phyloP scores from a whole-genome alignment of 37 sponge, comb jelly and placozoan genomes.

The Hexactinellida sp. region DNA sequence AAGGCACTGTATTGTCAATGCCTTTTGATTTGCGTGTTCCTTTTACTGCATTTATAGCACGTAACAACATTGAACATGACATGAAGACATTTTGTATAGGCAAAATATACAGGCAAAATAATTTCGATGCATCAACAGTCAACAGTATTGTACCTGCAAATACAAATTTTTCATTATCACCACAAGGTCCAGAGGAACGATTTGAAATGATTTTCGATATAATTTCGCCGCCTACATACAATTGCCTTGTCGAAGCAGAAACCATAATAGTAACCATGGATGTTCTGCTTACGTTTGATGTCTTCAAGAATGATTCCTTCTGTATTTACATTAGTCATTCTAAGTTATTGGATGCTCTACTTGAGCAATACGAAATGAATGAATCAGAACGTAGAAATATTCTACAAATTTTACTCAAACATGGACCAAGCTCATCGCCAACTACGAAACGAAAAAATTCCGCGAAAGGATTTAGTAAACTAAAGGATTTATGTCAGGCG shows the following conservation, averaged over 20 bases:
- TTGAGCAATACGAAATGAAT: not conserved
- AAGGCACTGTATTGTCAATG: not conserved
- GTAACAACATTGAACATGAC: not conserved
- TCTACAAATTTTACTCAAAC: not conserved
- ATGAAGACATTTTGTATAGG: not conserved
- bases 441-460: not conserved
- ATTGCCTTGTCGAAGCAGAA: constrained; percentile 7
- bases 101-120: not conserved
- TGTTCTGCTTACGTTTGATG: not conserved
- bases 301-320: not conserved
- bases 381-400: constrained; percentile 10
- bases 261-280: not conserved
- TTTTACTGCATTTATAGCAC: not conserved
- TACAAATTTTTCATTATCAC: not conserved
- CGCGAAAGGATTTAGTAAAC: not conserved
- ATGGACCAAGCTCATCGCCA: not conserved
- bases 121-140: not conserved
- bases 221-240: not conserved
- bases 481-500: not conserved
- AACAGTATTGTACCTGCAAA: not conserved
- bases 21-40: not conserved
- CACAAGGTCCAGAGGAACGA: not conserved
- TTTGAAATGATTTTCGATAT: constrained; percentile 6
- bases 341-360: not conserved
- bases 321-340: constrained; percentile 3